Base-by-base conservation (phyloP, 2,113 vertebrate genomes). In the Pelecanoides urinatrix region DNA sequence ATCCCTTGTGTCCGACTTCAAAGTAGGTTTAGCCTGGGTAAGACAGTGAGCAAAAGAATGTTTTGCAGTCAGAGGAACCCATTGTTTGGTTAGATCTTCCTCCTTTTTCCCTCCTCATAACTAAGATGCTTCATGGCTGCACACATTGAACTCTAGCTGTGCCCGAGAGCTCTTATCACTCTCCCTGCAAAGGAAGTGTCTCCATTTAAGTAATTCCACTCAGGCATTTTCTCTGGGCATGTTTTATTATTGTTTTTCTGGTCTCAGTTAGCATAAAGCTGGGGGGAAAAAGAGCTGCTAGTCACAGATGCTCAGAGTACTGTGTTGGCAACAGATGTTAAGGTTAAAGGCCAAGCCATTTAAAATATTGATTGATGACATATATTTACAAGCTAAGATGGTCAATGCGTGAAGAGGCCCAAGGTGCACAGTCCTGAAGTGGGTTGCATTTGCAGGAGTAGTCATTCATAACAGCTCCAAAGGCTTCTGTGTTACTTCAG, bases 271-370 rank as follows among this genome's bases (percentile, higher is more conserved):
- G 84, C 62, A 78, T 82, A 90, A 90, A 83, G 55, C n/a, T 66
- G 50, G 19, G 40, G 27, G 32, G 25, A 6, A 3, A 34, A 49
- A 66, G 73, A 16, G 45, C 86, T 94, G 52, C 49, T 74, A 44
- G 70, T 76, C 80, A 81, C 96, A 95, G 88, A 95, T 95, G 87
- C 79, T 93, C 53, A 49, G 76, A 77, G 85, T 61, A 91, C 97
- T 80, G 91, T 96, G 98, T 96, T 98, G 96, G 97, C 94, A 98
- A 97, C 99, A 99, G 98, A 99, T 99, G 99, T 98, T 97, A 91
- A 96, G 98, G 98, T 98, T 98, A 98, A 98, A 99, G 98, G 98
- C 98, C 97, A 98, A 98, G 98, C 92, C 89, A 95, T 98, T 98
- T 97, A 94, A 96, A 97, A 95, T 96, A 94, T 89, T 99, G 98